phyloP scores from a whole-genome alignment of 2,113 vertebrate species.

The Phodopus roborovskii region DNA sequence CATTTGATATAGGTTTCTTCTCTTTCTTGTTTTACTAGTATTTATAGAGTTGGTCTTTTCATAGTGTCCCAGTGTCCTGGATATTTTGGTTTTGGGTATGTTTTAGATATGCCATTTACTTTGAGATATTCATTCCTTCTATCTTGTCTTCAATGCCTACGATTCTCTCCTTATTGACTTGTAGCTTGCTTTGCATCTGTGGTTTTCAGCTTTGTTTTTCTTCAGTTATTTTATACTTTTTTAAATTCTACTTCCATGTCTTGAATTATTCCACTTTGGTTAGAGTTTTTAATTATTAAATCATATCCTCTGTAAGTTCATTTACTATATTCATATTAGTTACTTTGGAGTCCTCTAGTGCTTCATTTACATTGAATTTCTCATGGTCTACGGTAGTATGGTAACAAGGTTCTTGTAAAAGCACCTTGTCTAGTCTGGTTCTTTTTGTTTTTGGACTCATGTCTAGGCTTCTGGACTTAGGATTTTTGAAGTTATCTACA shows the following conservation, averaged over 20 bases:
- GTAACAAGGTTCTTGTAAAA: too few relatives aligned
- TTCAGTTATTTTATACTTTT: neutral
- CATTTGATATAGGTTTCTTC: neutral
- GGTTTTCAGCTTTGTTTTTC: neutral
- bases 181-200: too few relatives aligned
- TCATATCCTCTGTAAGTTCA: rapidly evolving
- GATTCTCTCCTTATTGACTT: neutral
- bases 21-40: neutral
- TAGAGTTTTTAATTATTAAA: neutral
- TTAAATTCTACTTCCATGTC: neutral
- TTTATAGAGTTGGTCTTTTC: neutral
- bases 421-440: neutral
- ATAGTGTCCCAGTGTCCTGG: neutral
- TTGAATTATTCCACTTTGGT: neutral
- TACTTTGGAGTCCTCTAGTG: neutral
- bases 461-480: neutral
- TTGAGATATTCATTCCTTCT: neutral
- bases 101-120: neutral
- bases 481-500: neutral
- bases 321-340: neutral
- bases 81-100: neutral
- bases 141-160: neutral
- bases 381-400: neutral
- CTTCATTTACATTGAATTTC: neutral
- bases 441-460: neutral